A percentile compares a stretch with the other conserved stretches of the same genome.
These are phyloP conservation scores for Caenorhabditis uteleia DNA, from an alignment of 2,888 invertebrate genomes.

Conservation along the genomic window DNA sequence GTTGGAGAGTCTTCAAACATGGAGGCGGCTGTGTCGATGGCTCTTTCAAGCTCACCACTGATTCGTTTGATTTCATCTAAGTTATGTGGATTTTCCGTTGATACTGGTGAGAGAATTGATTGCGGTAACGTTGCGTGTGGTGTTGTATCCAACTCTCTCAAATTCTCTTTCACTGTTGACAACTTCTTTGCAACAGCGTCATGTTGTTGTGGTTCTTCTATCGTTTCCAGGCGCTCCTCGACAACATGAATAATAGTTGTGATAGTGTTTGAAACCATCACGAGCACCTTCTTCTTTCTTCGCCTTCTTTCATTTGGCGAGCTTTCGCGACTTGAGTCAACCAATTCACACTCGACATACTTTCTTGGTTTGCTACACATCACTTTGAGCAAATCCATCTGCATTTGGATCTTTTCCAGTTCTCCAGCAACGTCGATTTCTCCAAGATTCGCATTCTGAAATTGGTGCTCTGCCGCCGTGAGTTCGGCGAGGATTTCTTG, in stretches of 20 bases:
- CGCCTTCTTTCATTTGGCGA: conserved; percentile 37
- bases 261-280: conserved; percentile 64
- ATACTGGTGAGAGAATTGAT: conserved; percentile 28
- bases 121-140: conserved; percentile 8
- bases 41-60: conserved; percentile 22
- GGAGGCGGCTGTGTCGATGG: conserved; percentile 22
- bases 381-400: conserved; percentile 53
- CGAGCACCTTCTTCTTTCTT: conserved; percentile 53
- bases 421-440: conserved; percentile 46
- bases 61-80: conserved; percentile 29
- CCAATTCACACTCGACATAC: conserved; percentile 53
- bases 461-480: conserved; percentile 32
- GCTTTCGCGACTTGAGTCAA: conserved; percentile 43
- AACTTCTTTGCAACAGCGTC: conserved; percentile 43
- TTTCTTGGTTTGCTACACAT: conserved; percentile 51
- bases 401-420: conserved; percentile 53
- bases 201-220: conserved; percentile 30
- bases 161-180: conserved; percentile 40
- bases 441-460: conserved; percentile 33
- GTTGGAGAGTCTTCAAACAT: conserved; percentile 28
- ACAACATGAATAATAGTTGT: conserved; percentile 65
- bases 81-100: conserved; percentile 21
- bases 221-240: conserved; percentile 52
- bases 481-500: conserved; percentile 46
- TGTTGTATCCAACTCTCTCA: conserved; percentile 36